These are phyloP conservation scores for Cepphus grylle DNA, from an alignment of 2,113 vertebrate genomes.

Conservation along the genomic window DNA sequence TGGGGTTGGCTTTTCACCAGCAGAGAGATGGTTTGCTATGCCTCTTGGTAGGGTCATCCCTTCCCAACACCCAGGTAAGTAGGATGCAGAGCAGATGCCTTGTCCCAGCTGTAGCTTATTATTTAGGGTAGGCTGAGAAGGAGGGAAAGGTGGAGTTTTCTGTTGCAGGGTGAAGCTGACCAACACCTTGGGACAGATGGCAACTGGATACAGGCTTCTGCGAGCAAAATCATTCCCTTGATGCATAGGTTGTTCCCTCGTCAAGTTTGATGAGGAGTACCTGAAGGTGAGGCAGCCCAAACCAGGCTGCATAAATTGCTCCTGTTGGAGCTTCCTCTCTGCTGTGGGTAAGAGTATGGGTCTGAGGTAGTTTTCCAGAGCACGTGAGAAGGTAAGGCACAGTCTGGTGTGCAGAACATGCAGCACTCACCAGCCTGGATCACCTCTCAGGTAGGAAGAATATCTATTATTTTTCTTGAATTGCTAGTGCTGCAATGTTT, in stretches of 20 bases:
- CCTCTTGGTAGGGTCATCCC: background rate
- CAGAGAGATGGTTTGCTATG: rapidly evolving
- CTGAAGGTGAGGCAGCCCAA: background rate
- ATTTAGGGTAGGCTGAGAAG: background rate
- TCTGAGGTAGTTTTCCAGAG: background rate
- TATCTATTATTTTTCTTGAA: background rate
- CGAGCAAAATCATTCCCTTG: background rate
- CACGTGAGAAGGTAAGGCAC: rapidly evolving
- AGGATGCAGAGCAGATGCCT: background rate
- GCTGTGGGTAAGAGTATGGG: background rate
- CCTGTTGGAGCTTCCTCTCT: background rate
- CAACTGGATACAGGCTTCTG: background rate
- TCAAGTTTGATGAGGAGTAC: background rate
- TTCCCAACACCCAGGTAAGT: rapidly evolving
- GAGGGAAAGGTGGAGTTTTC: background rate
- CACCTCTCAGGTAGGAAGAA: background rate
- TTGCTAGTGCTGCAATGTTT: background rate
- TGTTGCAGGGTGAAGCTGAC: background rate
- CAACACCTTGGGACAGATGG: background rate
- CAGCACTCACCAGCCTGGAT: rapidly evolving
- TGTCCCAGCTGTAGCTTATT: background rate
- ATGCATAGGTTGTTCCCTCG: background rate
- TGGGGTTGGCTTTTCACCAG: background rate
- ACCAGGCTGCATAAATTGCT: background rate
- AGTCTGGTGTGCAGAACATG: rapidly evolving